Percentiles rank a stretch among this genome's conserved stretches.
These are phyloP conservation scores for Strigops habroptila DNA, from an alignment of 2,113 vertebrate species.

Conservation along the genomic window DNA sequence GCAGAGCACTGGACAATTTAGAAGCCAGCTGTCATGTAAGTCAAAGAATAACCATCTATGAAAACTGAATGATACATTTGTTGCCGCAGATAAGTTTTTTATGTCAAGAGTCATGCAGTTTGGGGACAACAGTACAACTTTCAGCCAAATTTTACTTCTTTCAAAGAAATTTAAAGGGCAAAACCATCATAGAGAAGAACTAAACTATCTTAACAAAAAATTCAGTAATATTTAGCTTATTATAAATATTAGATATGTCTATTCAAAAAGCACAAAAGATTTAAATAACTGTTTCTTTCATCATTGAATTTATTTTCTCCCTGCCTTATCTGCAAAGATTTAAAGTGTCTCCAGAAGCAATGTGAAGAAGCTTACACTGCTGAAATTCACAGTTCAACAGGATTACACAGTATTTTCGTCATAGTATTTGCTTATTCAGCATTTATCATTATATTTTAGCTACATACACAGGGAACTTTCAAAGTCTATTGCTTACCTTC, in stretches of 20 bases:
- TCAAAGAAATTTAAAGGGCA: background rate
- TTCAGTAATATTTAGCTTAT: background rate
- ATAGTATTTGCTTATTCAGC: background rate
- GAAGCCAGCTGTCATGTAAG: background rate
- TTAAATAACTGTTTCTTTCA: background rate
- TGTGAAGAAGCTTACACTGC: background rate
- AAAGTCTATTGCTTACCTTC: constrained; percentile 77
- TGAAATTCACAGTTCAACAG: background rate
- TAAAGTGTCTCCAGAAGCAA: background rate
- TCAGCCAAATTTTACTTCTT: background rate
- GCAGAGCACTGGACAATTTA: background rate
- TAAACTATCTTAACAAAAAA: background rate
- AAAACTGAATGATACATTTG: background rate
- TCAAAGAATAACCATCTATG: background rate
- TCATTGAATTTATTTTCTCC: background rate
- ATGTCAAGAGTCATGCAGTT: background rate
- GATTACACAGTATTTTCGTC: background rate
- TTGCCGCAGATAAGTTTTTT: background rate
- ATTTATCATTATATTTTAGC: background rate
- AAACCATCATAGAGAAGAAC: background rate
- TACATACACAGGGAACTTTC: background rate
- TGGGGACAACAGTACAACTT: background rate
- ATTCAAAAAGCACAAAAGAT: background rate
- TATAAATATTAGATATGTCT: background rate
- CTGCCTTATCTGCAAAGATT: background rate